Conservation (phyloP, 2,113 vertebrate species). For the Rhynchopsitta pachyrhyncha region DNA sequence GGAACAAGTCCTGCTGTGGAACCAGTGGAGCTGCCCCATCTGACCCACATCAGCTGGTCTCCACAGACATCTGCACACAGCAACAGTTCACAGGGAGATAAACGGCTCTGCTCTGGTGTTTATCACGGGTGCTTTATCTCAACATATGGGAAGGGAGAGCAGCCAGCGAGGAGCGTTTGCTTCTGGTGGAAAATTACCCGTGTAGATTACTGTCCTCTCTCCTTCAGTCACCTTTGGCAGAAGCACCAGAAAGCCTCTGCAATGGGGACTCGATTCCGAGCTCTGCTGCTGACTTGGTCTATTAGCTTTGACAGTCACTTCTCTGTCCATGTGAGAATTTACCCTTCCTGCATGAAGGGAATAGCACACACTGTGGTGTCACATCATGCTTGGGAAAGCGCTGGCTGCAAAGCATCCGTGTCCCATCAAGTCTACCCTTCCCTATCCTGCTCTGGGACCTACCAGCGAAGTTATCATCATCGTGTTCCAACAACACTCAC, state of each 20-base stretch:
- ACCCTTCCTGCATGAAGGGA: not conserved
- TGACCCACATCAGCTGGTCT: not conserved
- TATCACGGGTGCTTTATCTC: slow-evolving; percentile 27
- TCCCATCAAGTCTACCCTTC: not conserved
- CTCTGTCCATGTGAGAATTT: not conserved
- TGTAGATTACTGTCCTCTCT: not conserved
- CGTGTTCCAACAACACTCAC: not conserved
- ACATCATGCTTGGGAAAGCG: not conserved
- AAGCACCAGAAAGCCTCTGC: not conserved
- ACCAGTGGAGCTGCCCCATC: not conserved
- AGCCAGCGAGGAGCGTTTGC: slow-evolving; percentile 3
- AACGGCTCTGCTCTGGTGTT: not conserved
- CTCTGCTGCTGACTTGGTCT: not conserved
- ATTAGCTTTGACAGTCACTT: not conserved
- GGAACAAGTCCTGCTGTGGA: not conserved
- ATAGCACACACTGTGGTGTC: not conserved
- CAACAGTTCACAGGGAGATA: not conserved
- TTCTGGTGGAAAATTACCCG: slow-evolving; percentile 6
- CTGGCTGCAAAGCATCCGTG: not conserved
- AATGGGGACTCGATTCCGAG: not conserved
- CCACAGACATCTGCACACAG: not conserved
- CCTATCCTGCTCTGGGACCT: not conserved
- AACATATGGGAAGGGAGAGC: slow-evolving; percentile 16
- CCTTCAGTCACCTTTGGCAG: not conserved
- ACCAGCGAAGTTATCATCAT: not conserved